Evolutionary conservation across 2,113 vertebrate genomes (phyloP).

Genomic region (Euleptes europaea): DNA sequence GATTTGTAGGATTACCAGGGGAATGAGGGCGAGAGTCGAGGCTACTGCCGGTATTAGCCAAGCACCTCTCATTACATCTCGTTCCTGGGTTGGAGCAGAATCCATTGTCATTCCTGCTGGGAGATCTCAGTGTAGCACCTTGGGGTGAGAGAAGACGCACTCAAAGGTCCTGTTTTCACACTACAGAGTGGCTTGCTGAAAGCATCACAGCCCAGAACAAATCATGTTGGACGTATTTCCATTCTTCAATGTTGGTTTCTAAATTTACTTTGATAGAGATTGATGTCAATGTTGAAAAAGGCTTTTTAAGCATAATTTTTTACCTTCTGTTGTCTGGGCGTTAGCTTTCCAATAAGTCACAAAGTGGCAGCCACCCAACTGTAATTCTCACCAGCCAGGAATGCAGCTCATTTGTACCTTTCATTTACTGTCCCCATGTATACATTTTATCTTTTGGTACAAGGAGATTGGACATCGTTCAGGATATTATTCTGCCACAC

Average conservation of each 20-base stretch:
- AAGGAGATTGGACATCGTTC: background rate
- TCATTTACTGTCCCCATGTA: background rate
- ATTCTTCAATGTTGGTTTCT: background rate
- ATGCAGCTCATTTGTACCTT: conserved; percentile 3
- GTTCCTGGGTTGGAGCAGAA: background rate
- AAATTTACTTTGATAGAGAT: background rate
- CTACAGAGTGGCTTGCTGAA: background rate
- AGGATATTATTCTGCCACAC: background rate
- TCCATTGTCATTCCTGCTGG: background rate
- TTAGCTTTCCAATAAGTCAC: background rate
- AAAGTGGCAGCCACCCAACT: conserved; percentile 14
- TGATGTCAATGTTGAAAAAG: background rate
- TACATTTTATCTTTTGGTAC: conserved; percentile 14
- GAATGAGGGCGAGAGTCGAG: background rate
- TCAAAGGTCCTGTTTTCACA: background rate
- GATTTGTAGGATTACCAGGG: background rate
- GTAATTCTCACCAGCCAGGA: background rate
- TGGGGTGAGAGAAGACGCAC: background rate
- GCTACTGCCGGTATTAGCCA: background rate
- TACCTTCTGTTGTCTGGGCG: background rate
- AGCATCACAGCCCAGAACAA: background rate
- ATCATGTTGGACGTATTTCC: background rate
- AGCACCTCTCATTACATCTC: background rate
- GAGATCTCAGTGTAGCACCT: background rate
- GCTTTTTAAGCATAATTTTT: background rate